Conservation (phyloP, 2,888 invertebrate species). For the Sesamia inferens region DNA sequence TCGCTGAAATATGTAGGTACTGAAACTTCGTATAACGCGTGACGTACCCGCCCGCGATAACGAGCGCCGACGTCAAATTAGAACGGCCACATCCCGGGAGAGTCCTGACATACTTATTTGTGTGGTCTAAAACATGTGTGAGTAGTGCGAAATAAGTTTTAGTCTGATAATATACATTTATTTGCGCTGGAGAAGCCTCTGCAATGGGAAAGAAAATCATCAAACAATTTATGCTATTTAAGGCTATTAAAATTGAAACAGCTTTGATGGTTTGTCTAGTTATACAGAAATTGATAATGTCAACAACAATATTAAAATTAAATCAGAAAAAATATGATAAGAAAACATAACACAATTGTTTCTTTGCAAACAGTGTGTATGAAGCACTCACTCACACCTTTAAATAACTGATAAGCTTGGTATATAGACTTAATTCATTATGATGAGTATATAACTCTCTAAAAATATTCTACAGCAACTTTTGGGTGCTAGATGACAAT, state of each 20-base stretch:
- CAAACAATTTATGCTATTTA: background rate
- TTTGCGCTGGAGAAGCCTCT: background rate
- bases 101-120: constrained; percentile 45
- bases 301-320: background rate
- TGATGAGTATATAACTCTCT: background rate
- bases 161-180: background rate
- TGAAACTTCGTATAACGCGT: constrained; percentile 19
- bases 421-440: background rate
- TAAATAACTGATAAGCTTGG: constrained; percentile 2
- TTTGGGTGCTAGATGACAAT: background rate
- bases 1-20: constrained; percentile 1
- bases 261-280: background rate
- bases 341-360: constrained; percentile 19
- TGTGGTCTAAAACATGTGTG: constrained; percentile 17
- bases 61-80: constrained; percentile 25
- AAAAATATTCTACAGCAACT: background rate
- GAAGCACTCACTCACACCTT: background rate
- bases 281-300: background rate
- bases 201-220: no score
- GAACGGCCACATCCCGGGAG: constrained; percentile 38
- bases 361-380: background rate
- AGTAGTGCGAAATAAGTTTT: background rate
- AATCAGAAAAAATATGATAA: constrained; percentile 18
- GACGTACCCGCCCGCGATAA: constrained; percentile 46
- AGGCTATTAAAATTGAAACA: background rate